Conservation (phyloP, 2,113 vertebrate genomes). For the Gymnocephalus cernua region DNA sequence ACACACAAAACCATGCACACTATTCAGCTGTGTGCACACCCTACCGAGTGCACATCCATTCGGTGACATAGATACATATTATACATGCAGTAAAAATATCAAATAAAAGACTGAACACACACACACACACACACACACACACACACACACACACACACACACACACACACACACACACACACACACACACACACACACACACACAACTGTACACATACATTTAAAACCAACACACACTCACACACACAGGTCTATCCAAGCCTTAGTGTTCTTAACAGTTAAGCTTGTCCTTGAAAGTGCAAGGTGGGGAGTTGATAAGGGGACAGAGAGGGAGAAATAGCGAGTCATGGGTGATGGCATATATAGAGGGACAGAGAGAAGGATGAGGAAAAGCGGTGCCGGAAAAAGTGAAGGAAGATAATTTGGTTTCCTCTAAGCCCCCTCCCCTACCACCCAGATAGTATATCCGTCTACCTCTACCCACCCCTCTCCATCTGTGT, state of each 20-base stretch:
- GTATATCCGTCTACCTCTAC: constrained; percentile 64
- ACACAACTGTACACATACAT: background rate
- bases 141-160: constrained; percentile 1
- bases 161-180: constrained; percentile 3
- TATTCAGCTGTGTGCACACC: constrained; percentile 3
- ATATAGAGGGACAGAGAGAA: constrained; percentile 54
- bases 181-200: constrained; percentile 8
- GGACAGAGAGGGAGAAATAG: constrained; percentile 32
- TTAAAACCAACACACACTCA: constrained; percentile 6
- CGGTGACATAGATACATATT: constrained; percentile 31
- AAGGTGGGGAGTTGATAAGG: constrained; percentile 79
- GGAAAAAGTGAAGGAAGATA: constrained; percentile 67
- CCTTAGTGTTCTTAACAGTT: constrained; percentile 73
- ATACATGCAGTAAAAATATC: constrained; percentile 15
- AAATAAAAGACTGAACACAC: background rate
- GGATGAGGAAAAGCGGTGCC: constrained; percentile 46
- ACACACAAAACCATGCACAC: constrained; percentile 28
- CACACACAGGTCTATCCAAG: constrained; percentile 47
- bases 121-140: constrained; percentile 17
- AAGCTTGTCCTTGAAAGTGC: constrained; percentile 77
- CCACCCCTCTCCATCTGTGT: constrained; percentile 43
- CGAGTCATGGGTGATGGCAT: constrained; percentile 51
- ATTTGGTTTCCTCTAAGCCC: constrained; percentile 75
- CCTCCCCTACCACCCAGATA: constrained; percentile 67
- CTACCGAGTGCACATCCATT: background rate